Base-by-base conservation (phyloP, 2,888 invertebrate species). In the Agonum fuliginosum region DNA sequence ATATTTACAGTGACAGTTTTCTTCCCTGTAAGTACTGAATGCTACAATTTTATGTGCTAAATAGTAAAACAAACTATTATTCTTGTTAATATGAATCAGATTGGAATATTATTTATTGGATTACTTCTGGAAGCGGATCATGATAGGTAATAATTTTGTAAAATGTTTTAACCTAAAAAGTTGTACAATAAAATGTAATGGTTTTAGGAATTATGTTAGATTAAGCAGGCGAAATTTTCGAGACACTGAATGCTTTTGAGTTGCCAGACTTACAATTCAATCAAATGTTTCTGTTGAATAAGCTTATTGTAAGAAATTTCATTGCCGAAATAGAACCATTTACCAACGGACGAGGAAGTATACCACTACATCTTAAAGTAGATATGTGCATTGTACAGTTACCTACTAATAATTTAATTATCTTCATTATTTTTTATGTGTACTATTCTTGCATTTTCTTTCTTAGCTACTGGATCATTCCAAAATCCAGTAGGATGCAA, bases 161-260 rank as follows among this genome's bases (percentile, higher is more conserved):
- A n/a, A n/a, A n/a, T n/a, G n/a, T n/a, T n/a, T n/a, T n/a, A n/a
- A n/a, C n/a, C n/a, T n/a, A n/a, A n/a, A n/a, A n/a, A n/a, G n/a
- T n/a, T n/a, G n/a, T n/a, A n/a, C n/a, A n/a, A n/a, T n/a, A n/a
- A n/a, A n/a, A n/a, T n/a, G n/a, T n/a, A n/a, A n/a, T n/a, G n/a
- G n/a, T n/a, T n/a, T n/a, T n/a, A n/a, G n/a, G n/a, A n/a, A n/a
- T n/a, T n/a, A n/a, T n/a, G n/a, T n/a, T n/a, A n/a, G n/a, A n/a
- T n/a, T n/a, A n/a, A n/a, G n/a, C n/a, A n/a, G n/a, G n/a, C 34
- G 69, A 41, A 19, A 69, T 69, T 41, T 69, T 19, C 12, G 69
- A n/a, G 69, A 69, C 12, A 41, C 19, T 69, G 67, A 67, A 67
- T 37, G 67, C 67, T 30, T 67, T 67, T 19, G 67, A 67, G 34